A percentile compares a stretch with the other conserved stretches of the same genome.
These are phyloP conservation scores for Meiosimyza platycephala DNA, from an alignment of 2,888 invertebrate genomes.

Conservation along the genomic window DNA sequence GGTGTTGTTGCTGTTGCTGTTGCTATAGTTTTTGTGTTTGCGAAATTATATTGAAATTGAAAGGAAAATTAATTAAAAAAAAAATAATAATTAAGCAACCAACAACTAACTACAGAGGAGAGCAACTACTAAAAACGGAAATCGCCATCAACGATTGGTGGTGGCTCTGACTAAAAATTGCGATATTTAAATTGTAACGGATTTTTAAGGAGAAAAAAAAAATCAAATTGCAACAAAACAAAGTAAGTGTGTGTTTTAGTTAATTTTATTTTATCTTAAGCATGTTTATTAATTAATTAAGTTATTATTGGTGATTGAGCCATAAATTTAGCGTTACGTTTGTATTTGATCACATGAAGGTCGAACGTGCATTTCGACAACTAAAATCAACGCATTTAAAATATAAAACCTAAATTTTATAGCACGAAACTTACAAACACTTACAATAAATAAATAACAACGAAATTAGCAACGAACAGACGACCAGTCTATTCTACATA, in stretches of 20 bases:
- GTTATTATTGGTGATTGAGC: constrained; percentile 13
- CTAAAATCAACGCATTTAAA: too few relatives aligned
- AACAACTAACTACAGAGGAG: too few relatives aligned
- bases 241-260: background rate
- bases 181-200: constrained; percentile 12
- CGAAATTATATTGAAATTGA: background rate
- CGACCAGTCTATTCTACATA: background rate
- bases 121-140: too few relatives aligned
- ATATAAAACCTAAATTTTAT: too few relatives aligned
- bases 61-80: constrained; percentile 16
- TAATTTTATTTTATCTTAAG: background rate
- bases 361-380: too few relatives aligned
- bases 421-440: too few relatives aligned
- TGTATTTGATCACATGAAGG: too few relatives aligned
- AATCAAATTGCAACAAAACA: background rate
- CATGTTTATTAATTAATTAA: background rate
- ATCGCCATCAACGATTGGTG: constrained; percentile 3
- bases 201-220: constrained; percentile 6
- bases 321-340: background rate
- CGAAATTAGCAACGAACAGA: constrained; percentile 17
- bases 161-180: too few relatives aligned
- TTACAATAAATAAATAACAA: background rate
- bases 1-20: background rate
- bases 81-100: too few relatives aligned
- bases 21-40: constrained; percentile 9